A percentile compares a stretch with the other conserved stretches of the same genome.
phyloP scores from a whole-genome alignment of 2,888 invertebrate species.

The Panopea generosa region DNA sequence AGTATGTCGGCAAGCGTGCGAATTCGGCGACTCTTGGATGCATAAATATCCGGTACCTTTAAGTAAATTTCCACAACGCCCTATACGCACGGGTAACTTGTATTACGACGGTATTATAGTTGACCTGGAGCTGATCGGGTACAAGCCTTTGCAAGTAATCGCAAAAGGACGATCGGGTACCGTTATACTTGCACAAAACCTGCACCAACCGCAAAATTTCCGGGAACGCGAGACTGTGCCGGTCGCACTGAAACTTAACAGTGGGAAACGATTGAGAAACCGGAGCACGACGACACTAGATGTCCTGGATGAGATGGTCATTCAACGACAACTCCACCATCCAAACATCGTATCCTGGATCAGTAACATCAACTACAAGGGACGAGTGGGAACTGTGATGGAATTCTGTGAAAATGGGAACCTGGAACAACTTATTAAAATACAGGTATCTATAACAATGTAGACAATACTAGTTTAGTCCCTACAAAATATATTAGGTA shows the following conservation, averaged over 20 bases:
- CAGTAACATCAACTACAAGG: constrained; percentile 71
- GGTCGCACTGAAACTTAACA: constrained; percentile 77
- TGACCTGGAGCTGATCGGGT: constrained; percentile 75
- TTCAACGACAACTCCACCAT: constrained; percentile 75
- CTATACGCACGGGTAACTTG: constrained; percentile 76
- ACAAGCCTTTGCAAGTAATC: constrained; percentile 73
- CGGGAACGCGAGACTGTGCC: constrained; percentile 72
- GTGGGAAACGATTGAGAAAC: constrained; percentile 67
- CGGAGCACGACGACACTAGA: constrained; percentile 56
- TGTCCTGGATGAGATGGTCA: constrained; percentile 75
- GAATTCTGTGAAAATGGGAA: constrained; percentile 81
- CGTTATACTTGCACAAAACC: constrained; percentile 76
- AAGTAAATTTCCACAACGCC: constrained; percentile 70
- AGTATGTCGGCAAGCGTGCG: constrained; percentile 72
- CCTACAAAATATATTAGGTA: too few relatives aligned
- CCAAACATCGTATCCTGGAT: constrained; percentile 75
- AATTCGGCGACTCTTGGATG: constrained; percentile 80
- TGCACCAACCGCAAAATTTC: constrained; percentile 59
- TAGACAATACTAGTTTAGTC: background rate
- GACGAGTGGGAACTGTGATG: constrained; percentile 74
- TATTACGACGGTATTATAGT: constrained; percentile 77
- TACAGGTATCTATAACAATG: constrained; percentile 50
- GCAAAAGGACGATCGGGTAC: constrained; percentile 77
- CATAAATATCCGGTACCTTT: constrained; percentile 76
- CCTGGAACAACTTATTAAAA: constrained; percentile 74